Conservation (phyloP, 2,888 invertebrate species). For the Macrophya annulata region DNA sequence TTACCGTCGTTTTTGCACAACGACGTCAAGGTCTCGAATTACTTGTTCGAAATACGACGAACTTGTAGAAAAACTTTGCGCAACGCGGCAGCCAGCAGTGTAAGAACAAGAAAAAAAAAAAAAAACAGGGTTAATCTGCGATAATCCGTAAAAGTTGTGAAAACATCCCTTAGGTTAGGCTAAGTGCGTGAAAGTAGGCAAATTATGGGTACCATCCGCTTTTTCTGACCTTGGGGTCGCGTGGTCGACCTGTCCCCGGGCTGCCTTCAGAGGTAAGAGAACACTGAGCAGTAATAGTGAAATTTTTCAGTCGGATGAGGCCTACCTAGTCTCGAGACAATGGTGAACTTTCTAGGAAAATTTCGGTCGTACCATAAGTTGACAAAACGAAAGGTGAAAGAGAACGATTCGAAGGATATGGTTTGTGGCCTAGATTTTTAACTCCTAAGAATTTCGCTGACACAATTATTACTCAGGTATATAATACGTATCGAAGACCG, state of each 20-base stretch:
- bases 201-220: constrained; percentile 56
- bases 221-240: constrained; percentile 57
- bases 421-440: constrained; percentile 38
- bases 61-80: constrained; percentile 34
- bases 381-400: constrained; percentile 35
- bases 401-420: constrained; percentile 19
- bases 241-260: constrained; percentile 28
- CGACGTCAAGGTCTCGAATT: constrained; percentile 30
- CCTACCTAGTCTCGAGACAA: constrained; percentile 34
- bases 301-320: constrained; percentile 13
- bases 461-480: not conserved
- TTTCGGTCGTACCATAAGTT: not conserved
- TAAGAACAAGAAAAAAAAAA: constrained; percentile 49
- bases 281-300: constrained; percentile 47
- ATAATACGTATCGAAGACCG: not conserved
- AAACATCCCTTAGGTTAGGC: constrained; percentile 57
- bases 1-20: not conserved
- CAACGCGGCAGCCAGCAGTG: constrained; percentile 14
- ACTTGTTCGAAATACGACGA: not conserved
- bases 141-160: constrained; percentile 66
- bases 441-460: constrained; percentile 24
- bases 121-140: constrained; percentile 72
- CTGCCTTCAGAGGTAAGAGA: not conserved
- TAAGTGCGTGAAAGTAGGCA: constrained; percentile 64
- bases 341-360: constrained; percentile 49